Base-by-base conservation (phyloP, 2,113 vertebrate genomes). In the Grammomys dolichurus region DNA sequence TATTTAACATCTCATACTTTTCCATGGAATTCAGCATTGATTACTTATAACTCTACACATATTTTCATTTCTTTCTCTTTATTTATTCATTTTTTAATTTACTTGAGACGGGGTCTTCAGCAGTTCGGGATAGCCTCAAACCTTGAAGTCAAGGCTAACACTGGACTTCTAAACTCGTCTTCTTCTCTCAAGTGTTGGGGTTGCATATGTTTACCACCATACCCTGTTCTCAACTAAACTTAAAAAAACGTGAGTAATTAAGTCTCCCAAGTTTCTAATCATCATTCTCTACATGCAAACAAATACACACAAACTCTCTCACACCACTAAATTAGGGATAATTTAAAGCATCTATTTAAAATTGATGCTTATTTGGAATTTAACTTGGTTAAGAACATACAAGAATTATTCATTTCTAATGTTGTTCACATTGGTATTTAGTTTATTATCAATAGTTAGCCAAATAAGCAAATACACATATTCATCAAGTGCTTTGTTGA, bases 241-340 rank as follows among this genome's bases (percentile, higher is more conserved):
- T 89, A 85, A 92, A 96, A 95, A 93, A 90, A 67, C 54, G 54
- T 81, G n/a, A 81, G 12, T 54, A 81, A 87, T 75, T 77, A 90
- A 86, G 16, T n/a, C 22, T 11, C 76, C 8, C 76, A 16, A 88
- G 67, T 76, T 94, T 85, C 10, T 86, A 89, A 31, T 76, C 12
- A 84, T 91, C 69, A 33, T 14, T 78, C 20, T 76, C 24, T 36
- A 77, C 6, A 54, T 12, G 31, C 51, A 87, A n/a, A 26, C 28
- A 70, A 36, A 87, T 36, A 87, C n/a, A 60, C 14, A 67, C 40
- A 40, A 7, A 33, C 58, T 31, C 3, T 33, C 1, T 9, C 48
- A 51, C 5, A 70, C 40, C 4, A 69, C 11, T 43, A 87, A 86
- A 56, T 56, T 20, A 88, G 24, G 90, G 92, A 88, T 87, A 96